Conservation (phyloP, 2,797 vertebrate species). For the Arctocebus calabarensis region DNA sequence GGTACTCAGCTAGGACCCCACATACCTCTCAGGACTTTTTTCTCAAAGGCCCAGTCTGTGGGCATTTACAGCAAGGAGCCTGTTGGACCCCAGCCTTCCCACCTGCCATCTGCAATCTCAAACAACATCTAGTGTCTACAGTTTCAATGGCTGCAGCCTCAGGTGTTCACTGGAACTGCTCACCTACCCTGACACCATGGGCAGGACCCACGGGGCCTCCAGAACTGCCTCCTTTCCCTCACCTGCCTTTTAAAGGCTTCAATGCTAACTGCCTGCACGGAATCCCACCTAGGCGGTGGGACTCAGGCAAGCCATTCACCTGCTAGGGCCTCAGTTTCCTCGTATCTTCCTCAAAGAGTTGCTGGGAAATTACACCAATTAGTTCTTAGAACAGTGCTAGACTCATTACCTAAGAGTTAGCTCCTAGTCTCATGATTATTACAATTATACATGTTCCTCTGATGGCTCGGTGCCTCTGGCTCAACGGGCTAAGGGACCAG, state of each 20-base stretch:
- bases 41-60: neutral
- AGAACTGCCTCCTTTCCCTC: neutral
- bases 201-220: neutral
- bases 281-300: neutral
- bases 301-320: neutral
- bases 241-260: neutral
- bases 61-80: neutral
- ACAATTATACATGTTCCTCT: no score
- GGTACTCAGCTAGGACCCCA: rapidly evolving
- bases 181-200: neutral
- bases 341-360: neutral
- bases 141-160: neutral
- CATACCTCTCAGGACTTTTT: neutral
- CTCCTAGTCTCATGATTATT: neutral
- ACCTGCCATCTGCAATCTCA: neutral
- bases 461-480: no score
- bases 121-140: neutral
- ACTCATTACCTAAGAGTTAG: neutral
- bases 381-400: neutral
- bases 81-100: neutral
- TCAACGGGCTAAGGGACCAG: no score
- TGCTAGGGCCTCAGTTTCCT: neutral
- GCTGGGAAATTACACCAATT: neutral
- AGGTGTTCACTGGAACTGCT: rapidly evolving
- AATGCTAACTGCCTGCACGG: rapidly evolving